Base-by-base conservation (phyloP, 1,140 invertebrate genomes). In the Phenacoccus solenopsis region DNA sequence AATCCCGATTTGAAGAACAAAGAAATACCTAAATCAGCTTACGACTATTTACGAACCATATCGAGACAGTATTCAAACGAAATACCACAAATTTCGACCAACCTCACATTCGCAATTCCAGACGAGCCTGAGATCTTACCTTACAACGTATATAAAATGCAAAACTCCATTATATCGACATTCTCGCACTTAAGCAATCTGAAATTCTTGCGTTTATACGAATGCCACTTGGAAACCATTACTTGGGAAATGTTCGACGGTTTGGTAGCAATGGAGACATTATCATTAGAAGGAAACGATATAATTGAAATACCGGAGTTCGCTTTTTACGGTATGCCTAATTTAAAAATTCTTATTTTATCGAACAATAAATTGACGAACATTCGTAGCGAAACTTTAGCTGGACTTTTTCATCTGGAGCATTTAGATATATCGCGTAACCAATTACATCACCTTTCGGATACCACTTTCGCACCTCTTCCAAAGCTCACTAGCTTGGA, bases 221-320 rank as follows among this genome's bases (percentile, higher is more conserved):
- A 80, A 25, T 88, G 87, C 73, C 78, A 82, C 24, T 72, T 88
- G 22, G 81, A 82, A 72, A 81, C 85, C 72, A 76, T 88, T 70
- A 82, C 84, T 69, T 88, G 86, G 85, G 84, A 87, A 75, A 86
- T 88, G 83, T 87, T 88, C 74, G 83, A 87, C 70, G 85, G 85
- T 16, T 75, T 88, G 1, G 74, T 80, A 1, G 83, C 81, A 68
- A 74, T 88, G 10, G 78, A 83, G 70, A 83, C 83, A 73, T 78
- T 88, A 20, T 83, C 85, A 24, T 74, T 88, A 28, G 85, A 87
- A 64, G 81, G 81, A 69, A 88, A 88, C 73, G 80, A 82, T 56
- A 80, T 88, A 9, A 80, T 81, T 73, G 84, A 85, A 59, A 81
- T 88, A 61, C 85, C 86, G 10, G 82, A 86, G 67, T 88, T 88